Conservation (phyloP, 2,113 vertebrate species). For the Argyrosomus japonicus region DNA sequence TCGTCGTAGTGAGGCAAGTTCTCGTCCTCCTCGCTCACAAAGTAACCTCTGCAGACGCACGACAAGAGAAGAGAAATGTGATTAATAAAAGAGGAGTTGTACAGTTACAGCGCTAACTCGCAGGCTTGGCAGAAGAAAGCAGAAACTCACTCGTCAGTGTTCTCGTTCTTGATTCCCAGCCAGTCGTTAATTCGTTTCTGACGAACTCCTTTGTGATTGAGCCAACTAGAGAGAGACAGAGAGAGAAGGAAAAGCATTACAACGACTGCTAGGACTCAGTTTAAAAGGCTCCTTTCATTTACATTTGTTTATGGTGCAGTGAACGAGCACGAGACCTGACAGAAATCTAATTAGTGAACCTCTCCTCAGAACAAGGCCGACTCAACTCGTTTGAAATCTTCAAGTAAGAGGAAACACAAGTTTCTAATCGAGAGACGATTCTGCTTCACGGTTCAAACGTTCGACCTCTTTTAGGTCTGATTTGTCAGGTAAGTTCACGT, state of each 20-base stretch:
- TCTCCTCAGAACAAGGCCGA: slow-evolving; percentile 16
- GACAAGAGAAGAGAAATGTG: not conserved
- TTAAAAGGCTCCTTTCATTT: slow-evolving; percentile 17
- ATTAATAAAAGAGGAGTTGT: not conserved
- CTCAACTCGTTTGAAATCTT: not conserved
- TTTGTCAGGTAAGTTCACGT: not conserved
- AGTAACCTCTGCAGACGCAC: slow-evolving; percentile 86
- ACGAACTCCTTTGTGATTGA: slow-evolving; percentile 97
- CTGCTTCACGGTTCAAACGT: too few relatives aligned
- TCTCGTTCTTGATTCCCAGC: slow-evolving; percentile 96
- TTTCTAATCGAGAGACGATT: not conserved
- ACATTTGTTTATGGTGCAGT: not conserved
- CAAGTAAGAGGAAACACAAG: not conserved
- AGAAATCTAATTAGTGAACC: not conserved
- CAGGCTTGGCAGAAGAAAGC: not conserved
- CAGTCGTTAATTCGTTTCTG: slow-evolving; percentile 97
- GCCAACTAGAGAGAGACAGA: slow-evolving; percentile 86
- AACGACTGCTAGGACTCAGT: not conserved
- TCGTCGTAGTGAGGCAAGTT: slow-evolving; percentile 94
- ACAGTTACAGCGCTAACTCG: not conserved
- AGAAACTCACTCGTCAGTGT: slow-evolving; percentile 86
- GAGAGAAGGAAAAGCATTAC: not conserved
- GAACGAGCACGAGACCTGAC: slow-evolving; percentile 4
- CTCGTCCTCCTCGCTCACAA: slow-evolving; percentile 93
- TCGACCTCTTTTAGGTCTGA: not conserved